Percentiles rank a stretch among this genome's conserved stretches.
phyloP scores from a whole-genome alignment of 2,113 vertebrate genomes.

The Pomatorhinus ruficollis region DNA sequence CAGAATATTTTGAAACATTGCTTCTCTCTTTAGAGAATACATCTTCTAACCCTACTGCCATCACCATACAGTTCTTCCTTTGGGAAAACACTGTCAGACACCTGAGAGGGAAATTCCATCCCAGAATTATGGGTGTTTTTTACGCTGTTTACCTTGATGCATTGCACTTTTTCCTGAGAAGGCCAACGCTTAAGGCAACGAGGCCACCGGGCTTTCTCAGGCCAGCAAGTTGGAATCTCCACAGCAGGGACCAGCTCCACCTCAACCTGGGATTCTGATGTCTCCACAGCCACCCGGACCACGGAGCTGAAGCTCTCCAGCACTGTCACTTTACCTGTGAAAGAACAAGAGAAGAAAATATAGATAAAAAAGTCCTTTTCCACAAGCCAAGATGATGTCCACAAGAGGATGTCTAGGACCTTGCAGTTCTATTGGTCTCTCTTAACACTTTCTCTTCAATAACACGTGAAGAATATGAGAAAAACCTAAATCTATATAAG shows the following conservation, averaged over 20 bases:
- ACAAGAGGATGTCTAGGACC: neutral
- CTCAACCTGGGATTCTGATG: slow-evolving; percentile 72
- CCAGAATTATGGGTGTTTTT: neutral
- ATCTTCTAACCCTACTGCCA: neutral
- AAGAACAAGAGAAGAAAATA: neutral
- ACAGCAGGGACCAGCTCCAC: slow-evolving; percentile 78
- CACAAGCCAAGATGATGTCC: neutral
- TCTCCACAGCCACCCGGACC: slow-evolving; percentile 79
- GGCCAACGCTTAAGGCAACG: slow-evolving; percentile 79
- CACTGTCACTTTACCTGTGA: slow-evolving; percentile 75
- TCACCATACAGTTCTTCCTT: neutral
- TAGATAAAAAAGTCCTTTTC: neutral
- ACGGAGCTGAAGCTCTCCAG: slow-evolving; percentile 64
- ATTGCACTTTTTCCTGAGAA: slow-evolving; percentile 71
- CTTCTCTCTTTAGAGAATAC: neutral
- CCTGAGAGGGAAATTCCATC: neutral
- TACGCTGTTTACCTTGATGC: slow-evolving; percentile 76
- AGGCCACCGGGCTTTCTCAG: slow-evolving; percentile 77
- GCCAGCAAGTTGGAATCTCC: slow-evolving; percentile 82
- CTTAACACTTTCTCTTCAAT: neutral
- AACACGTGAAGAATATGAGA: neutral
- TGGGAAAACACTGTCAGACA: neutral
- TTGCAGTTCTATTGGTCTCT: neutral
- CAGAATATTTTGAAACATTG: neutral
- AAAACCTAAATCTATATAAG: neutral